Evolutionary conservation across 2,888 invertebrate genomes (phyloP), one percentile per base, ranked within the genome.

Genomic region (Deladenus siricidicola): DNA sequence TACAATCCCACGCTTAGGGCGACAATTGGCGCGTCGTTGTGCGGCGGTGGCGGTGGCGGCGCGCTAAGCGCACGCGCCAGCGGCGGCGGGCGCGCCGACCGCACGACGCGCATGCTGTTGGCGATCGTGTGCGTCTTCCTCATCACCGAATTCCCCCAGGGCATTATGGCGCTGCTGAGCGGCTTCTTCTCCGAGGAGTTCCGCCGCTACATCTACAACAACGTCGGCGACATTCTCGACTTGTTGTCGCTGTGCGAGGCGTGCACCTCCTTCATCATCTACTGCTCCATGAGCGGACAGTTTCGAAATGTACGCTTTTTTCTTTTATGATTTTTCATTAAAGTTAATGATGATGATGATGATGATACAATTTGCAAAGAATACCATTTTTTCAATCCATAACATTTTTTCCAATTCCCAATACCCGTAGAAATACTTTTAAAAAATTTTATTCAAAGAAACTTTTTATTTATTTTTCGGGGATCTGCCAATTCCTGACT

Each of bases 221-320:
- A 77, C 6, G 73, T 83, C 2, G 83, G 83, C 26, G 78, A 78
- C 45, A 67, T 82, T 24, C 70, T 82, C 30, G 81, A 83, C 68
- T 76, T 82, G 52, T 77, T 81, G 64, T 81, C 82, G 0, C 73
- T 83, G 48, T 79, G 80, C 57, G 82, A 81, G 62, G 81, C 82
- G 60, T 80, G 81, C 23, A 80, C 81, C 28, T 82, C 82, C 63
- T 83, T 83, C 73, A 80, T 83, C 17, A 80, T 83, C 53, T 83
- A 83, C 71, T 82, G 82, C 66, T 76, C 80, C n/a, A 83, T 83
- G 82, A 81, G 81, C 63, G 78, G 78, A 45, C 80, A 81, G 70
- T 83, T 83, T 70, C 69, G 83, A 65, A 72, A 71, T 55, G 78
- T 75, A 47, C 48, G 62, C n/a, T n/a, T n/a, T n/a, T n/a, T n/a